phyloP scores from a whole-genome alignment of 92 coral and sea anemone genomes.

The Heteractis magnifica region DNA sequence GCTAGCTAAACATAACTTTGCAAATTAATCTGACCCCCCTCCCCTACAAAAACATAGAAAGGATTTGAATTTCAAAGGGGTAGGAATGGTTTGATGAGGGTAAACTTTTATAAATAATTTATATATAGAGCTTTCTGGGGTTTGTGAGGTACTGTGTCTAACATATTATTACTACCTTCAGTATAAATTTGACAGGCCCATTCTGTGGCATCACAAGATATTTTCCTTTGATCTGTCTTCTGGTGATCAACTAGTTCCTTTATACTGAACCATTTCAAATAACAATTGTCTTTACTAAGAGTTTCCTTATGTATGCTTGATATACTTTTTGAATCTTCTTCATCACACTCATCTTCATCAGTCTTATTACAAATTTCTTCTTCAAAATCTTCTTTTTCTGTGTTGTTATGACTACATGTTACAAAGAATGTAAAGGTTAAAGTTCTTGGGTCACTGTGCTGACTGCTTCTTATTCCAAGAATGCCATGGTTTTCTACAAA shows the following conservation, averaged over 20 bases:
- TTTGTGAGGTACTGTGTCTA: too few relatives aligned
- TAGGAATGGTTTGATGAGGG: too few relatives aligned
- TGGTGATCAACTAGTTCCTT: conserved; percentile 14
- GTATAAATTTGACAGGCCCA: conserved; percentile 12
- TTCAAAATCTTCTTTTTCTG: not conserved
- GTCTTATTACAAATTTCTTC: conserved; percentile 1
- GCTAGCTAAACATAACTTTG: too few relatives aligned
- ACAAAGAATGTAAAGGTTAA: conserved; percentile 33
- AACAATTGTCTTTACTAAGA: not conserved
- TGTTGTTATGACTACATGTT: conserved; percentile 25
- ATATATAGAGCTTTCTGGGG: too few relatives aligned
- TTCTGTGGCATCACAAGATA: conserved; percentile 5
- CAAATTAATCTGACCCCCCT: too few relatives aligned
- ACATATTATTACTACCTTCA: conserved; percentile 10
- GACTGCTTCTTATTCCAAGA: conserved; percentile 42
- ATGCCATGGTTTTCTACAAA: conserved; percentile 45
- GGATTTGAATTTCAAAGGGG: too few relatives aligned
- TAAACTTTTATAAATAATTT: too few relatives aligned
- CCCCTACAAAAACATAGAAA: too few relatives aligned
- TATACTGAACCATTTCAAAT: conserved; percentile 23
- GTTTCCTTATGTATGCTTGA: conserved; percentile 1
- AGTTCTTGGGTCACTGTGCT: conserved; percentile 16
- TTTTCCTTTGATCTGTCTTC: not conserved
- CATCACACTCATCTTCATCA: not conserved
- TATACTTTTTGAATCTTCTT: not conserved